A percentile compares a stretch with the other conserved stretches of the same genome.
Conservation (phyloP, 1,140 invertebrate genomes). For the Dreissena rostriformis region DNA sequence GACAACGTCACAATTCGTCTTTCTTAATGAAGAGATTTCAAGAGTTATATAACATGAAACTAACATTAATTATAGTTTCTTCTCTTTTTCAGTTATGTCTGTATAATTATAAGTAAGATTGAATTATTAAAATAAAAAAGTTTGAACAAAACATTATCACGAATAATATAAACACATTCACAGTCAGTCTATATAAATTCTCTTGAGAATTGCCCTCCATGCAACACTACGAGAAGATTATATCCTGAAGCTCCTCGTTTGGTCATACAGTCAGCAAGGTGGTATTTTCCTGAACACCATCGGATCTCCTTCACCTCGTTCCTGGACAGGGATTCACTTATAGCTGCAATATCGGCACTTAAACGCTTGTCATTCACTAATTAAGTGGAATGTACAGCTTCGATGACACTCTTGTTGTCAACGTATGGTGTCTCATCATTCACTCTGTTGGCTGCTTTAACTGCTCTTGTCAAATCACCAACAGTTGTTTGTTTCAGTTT, state of each 20-base stretch:
- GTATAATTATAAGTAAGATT: no score
- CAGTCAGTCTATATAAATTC: slow-evolving; percentile 33
- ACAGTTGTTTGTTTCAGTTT: slow-evolving; percentile 32
- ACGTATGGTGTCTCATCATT: slow-evolving; percentile 39
- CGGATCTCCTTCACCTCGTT: slow-evolving; percentile 22
- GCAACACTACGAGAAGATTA: slow-evolving; percentile 11
- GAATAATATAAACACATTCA: not conserved
- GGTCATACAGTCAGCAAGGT: slow-evolving; percentile 36
- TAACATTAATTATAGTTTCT: slow-evolving; percentile 44
- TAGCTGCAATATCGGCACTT: slow-evolving; percentile 56
- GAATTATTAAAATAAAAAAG: slow-evolving; percentile 1
- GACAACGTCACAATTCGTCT: not conserved
- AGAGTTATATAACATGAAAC: slow-evolving; percentile 18
- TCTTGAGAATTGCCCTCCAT: slow-evolving; percentile 17
- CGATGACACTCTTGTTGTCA: slow-evolving; percentile 62
- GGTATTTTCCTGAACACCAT: slow-evolving; percentile 26
- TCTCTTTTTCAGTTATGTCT: slow-evolving; percentile 4
- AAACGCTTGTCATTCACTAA: slow-evolving; percentile 61
- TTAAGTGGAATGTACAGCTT: slow-evolving; percentile 62
- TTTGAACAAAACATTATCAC: not conserved
- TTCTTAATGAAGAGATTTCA: not conserved
- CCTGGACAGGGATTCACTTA: slow-evolving; percentile 32
- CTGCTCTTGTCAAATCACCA: slow-evolving; percentile 27
- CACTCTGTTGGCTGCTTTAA: slow-evolving; percentile 39
- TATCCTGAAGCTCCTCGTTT: slow-evolving; percentile 17